Base-by-base conservation (phyloP, 1,140 invertebrate genomes). In the Apis florea region DNA sequence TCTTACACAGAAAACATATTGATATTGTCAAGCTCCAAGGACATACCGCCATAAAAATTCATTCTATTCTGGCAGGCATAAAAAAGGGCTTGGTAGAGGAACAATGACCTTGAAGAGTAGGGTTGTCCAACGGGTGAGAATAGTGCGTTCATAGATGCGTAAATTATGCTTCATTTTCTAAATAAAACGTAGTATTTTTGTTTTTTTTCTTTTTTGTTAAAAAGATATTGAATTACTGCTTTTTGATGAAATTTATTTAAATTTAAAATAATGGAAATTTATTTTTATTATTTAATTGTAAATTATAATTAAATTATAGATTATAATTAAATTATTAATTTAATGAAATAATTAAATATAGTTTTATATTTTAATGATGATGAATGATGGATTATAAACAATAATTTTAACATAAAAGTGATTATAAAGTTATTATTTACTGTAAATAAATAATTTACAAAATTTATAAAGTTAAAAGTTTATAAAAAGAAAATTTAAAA, bases 81-180 rank as follows among this genome's bases (percentile, higher is more conserved):
- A 80, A 74, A 5, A 74, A 80, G 61, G 71, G 51, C 61, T 53
- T 5, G 59, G 31, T 40, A 54, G 68, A 19, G n/a, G 53, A 80
- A n/a, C 40, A 63, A 51, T 74, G 78, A 80, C 78, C 78, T 80
- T 80, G 78, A 24, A 13, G 9, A 15, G 61, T 80, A 80, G 78
- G 61, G 78, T 80, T 80, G 78, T 80, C 78, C 71, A 80, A 80
- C 71, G 26, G 12, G 21, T 40, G 10, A 61, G 70, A 73, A 80
- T 70, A 63, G 21, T n/a, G 61, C 53, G 31, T 51, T 19, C 61
- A 67, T 56, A 67, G 78, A 80, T 74, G 70, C 78, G 78, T 80
- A 80, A 80, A 80, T 80, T 80, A 80, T 67, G 51, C 61, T 70
- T n/a, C 40, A 74, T 61, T 74, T 80, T 80, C 70, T 66, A 80